Evolutionary conservation across 2,113 vertebrate genomes (phyloP).

Genomic region (Setophaga kirtlandii): DNA sequence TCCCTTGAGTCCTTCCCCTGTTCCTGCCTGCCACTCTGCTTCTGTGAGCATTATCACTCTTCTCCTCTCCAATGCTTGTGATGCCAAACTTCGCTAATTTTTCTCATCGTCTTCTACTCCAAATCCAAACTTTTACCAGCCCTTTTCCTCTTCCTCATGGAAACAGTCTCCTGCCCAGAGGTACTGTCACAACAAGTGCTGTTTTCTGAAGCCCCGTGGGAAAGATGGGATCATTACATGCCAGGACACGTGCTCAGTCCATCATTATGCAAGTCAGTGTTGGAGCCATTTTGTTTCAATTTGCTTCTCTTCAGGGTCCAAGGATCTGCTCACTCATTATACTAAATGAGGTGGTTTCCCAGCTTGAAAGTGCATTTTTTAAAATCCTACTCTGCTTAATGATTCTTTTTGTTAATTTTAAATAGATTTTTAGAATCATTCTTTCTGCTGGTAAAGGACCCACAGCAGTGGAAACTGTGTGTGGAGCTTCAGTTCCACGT

Average conservation of each 20-base stretch:
- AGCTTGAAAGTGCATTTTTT: slow-evolving; percentile 67
- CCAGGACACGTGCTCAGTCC: neutral
- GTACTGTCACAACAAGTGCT: neutral
- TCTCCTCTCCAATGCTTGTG: neutral
- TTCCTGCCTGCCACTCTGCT: neutral
- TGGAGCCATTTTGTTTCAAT: slow-evolving; percentile 66
- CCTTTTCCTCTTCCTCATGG: neutral
- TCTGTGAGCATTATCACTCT: neutral
- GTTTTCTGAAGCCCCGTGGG: slow-evolving; percentile 2
- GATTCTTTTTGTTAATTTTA: slow-evolving; percentile 72
- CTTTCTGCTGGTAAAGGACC: slow-evolving; percentile 49
- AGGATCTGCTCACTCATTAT: slow-evolving; percentile 67
- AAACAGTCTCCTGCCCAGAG: neutral
- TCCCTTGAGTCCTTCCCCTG: neutral
- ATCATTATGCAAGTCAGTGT: slow-evolving; percentile 56
- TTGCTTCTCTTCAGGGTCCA: slow-evolving; percentile 59
- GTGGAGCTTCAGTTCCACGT: slow-evolving; percentile 1
- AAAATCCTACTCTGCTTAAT: slow-evolving; percentile 65
- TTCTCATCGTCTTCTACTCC: neutral
- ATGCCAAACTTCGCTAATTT: neutral
- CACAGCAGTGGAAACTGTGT: slow-evolving; percentile 33
- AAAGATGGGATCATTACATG: slow-evolving; percentile 46
- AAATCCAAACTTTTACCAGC: neutral
- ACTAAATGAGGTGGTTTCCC: slow-evolving; percentile 69
- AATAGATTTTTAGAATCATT: slow-evolving; percentile 62